phyloP scores from a whole-genome alignment of 1,140 invertebrate species.

The Caerostris darwini region DNA sequence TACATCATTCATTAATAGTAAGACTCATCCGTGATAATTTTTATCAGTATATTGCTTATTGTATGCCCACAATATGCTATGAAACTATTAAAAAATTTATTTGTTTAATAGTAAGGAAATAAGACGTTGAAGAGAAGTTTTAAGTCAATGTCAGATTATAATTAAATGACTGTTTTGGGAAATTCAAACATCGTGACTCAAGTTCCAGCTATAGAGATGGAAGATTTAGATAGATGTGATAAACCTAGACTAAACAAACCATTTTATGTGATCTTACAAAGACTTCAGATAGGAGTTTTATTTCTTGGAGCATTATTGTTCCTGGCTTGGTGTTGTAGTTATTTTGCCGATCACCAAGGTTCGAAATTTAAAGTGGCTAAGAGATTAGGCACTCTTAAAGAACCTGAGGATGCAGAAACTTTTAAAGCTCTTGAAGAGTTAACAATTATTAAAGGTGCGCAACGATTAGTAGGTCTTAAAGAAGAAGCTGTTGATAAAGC shows the following conservation, averaged over 20 bases:
- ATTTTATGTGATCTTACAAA: constrained; percentile 26
- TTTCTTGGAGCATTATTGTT: constrained; percentile 47
- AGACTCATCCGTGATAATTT: background rate
- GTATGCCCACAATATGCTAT: constrained; percentile 22
- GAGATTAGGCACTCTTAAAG: too few species aligned
- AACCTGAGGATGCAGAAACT: background rate
- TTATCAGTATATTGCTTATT: constrained; percentile 5
- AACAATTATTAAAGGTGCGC: background rate
- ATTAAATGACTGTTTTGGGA: background rate
- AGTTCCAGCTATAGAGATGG: background rate
- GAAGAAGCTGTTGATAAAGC: background rate
- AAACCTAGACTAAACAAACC: constrained; percentile 9
- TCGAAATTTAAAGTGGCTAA: background rate
- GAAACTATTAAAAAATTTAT: constrained; percentile 1
- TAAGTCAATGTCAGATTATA: background rate
- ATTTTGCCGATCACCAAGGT: background rate
- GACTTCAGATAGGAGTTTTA: constrained; percentile 50
- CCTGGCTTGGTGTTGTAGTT: constrained; percentile 52
- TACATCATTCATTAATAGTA: background rate
- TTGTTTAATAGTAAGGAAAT: background rate
- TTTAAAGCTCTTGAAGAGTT: background rate
- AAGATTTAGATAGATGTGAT: background rate
- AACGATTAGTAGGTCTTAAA: background rate
- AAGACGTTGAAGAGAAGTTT: background rate
- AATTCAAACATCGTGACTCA: background rate